These are phyloP conservation scores for Pristionchus japonicus DNA, from an alignment of 2,888 invertebrate genomes.

Conservation along the genomic window DNA sequence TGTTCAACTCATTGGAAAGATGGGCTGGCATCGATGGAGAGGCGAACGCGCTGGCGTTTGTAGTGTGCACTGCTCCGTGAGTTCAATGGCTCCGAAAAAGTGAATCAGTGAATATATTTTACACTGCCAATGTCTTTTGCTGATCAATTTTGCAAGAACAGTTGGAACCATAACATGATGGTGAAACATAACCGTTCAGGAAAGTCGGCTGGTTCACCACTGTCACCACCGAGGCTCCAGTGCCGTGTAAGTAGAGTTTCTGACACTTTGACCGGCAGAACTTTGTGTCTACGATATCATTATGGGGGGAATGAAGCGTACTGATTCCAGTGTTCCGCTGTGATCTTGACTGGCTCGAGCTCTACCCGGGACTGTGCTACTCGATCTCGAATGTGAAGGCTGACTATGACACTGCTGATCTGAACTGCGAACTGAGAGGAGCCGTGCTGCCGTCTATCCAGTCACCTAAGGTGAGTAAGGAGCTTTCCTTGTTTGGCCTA, in stretches of 20 bases:
- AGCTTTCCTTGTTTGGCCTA: too few relatives aligned
- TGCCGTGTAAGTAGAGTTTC: background rate
- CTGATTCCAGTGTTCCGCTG: background rate
- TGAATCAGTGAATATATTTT: too few relatives aligned
- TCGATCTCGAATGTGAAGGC: background rate
- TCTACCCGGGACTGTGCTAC: constrained; percentile 18
- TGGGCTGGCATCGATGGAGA: background rate
- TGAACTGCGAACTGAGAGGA: background rate
- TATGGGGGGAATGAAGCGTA: too few relatives aligned
- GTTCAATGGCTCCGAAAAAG: background rate
- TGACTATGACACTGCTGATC: background rate
- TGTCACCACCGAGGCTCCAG: background rate
- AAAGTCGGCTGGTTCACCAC: background rate
- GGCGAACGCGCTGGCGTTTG: background rate
- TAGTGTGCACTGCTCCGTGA: constrained; percentile 17
- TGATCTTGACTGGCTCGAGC: constrained; percentile 3
- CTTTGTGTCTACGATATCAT: too few relatives aligned
- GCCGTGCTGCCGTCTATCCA: constrained; percentile 6
- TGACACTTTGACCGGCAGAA: too few relatives aligned
- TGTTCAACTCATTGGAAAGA: background rate
- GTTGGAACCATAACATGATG: background rate
- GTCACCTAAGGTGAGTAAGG: background rate
- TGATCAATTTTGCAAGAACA: too few relatives aligned
- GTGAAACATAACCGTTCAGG: background rate
- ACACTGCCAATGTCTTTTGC: too few relatives aligned